phyloP scores from a whole-genome alignment of 2,888 invertebrate genomes.

The Periphyllus acericola region DNA sequence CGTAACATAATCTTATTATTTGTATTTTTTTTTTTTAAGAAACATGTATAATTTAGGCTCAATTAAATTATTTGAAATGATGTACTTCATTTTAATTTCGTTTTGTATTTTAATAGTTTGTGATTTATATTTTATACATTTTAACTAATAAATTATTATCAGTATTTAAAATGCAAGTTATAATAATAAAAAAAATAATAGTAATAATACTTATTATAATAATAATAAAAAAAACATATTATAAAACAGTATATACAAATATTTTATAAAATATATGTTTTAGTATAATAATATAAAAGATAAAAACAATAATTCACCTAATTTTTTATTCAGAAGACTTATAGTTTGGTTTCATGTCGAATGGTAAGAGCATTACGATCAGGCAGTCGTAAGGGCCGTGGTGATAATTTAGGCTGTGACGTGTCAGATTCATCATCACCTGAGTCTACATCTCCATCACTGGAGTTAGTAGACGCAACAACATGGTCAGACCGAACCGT shows the following conservation, averaged over 20 bases:
- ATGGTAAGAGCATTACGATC: constrained; percentile 63
- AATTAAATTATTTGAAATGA: constrained; percentile 45
- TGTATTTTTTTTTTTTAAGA: constrained; percentile 36
- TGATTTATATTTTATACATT: constrained; percentile 49
- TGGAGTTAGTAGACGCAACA: constrained; percentile 84
- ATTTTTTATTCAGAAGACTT: constrained; percentile 64
- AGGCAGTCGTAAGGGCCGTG: constrained; percentile 68
- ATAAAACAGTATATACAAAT: constrained; percentile 58
- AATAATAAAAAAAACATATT: constrained; percentile 27
- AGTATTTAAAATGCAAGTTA: constrained; percentile 24
- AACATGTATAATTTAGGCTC: constrained; percentile 52
- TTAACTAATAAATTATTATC: constrained; percentile 53
- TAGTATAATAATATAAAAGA: constrained; percentile 2
- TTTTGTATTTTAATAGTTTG: constrained; percentile 57
- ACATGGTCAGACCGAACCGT: constrained; percentile 76
- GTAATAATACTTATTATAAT: neutral
- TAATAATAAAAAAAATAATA: constrained; percentile 16
- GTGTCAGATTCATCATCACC: constrained; percentile 76
- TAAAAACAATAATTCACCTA: constrained; percentile 1
- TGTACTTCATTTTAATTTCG: constrained; percentile 48
- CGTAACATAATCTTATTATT: constrained; percentile 31
- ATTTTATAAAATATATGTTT: constrained; percentile 27
- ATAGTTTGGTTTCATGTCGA: constrained; percentile 73
- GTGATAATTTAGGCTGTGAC: constrained; percentile 67
- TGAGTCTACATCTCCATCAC: constrained; percentile 88